These are phyloP conservation scores for Thymelicus acteon DNA, from an alignment of 2,888 invertebrate species.

Conservation along the genomic window DNA sequence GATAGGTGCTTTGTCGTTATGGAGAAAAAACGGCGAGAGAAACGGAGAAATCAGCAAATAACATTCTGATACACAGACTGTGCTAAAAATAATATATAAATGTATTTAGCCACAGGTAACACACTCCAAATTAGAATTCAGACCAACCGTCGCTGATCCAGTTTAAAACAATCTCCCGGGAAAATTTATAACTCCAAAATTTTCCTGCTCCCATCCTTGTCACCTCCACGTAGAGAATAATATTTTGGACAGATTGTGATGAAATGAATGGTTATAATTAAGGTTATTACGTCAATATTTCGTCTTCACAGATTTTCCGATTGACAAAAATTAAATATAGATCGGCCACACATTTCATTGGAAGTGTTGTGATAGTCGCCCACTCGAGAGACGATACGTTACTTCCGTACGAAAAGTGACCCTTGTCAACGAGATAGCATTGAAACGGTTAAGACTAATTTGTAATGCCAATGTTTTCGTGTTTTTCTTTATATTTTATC, in stretches of 20 bases:
- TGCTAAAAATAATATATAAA: neutral
- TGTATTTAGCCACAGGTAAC: neutral
- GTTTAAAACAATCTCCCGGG: neutral
- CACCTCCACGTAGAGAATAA: slow-evolving; percentile 26
- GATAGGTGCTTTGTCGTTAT: too few species aligned
- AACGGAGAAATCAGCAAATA: too few species aligned
- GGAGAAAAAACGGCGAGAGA: too few species aligned
- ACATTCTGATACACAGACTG: too few species aligned
- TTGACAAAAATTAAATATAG: slow-evolving; percentile 37
- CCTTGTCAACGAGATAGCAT: slow-evolving; percentile 24
- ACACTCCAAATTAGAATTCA: neutral
- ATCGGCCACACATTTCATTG: slow-evolving; percentile 22
- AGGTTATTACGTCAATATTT: slow-evolving; percentile 29
- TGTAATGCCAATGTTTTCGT: slow-evolving; percentile 3
- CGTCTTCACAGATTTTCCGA: slow-evolving; percentile 25
- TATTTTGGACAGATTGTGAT: slow-evolving; percentile 22
- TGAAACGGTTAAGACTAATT: neutral
- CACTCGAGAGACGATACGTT: slow-evolving; percentile 14
- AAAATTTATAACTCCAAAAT: slow-evolving; percentile 12
- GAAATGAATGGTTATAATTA: slow-evolving; percentile 31
- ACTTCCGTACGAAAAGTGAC: slow-evolving; percentile 32
- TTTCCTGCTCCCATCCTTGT: slow-evolving; percentile 20
- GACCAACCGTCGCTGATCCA: neutral
- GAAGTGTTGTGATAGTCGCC: slow-evolving; percentile 28
- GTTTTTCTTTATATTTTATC: slow-evolving; percentile 5